A percentile compares a stretch with the other conserved stretches of the same genome.
These are phyloP conservation scores for Stomorhina lunata DNA, from an alignment of 2,888 invertebrate species.

Conservation along the genomic window DNA sequence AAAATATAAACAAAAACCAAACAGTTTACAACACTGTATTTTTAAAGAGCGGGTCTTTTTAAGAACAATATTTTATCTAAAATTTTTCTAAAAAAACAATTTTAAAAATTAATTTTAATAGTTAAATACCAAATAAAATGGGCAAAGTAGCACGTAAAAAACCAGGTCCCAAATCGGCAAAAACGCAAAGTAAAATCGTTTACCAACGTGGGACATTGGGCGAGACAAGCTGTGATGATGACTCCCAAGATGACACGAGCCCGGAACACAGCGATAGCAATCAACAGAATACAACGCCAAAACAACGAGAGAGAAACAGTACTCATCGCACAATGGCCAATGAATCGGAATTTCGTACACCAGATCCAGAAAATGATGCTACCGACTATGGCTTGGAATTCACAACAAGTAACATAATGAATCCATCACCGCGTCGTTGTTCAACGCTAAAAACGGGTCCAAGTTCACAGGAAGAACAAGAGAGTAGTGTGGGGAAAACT, in stretches of 20 bases:
- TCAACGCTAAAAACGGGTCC: slow-evolving; percentile 65
- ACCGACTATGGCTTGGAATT: slow-evolving; percentile 67
- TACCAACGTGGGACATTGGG: slow-evolving; percentile 7
- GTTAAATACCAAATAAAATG: background rate
- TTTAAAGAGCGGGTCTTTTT: background rate
- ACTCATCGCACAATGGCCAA: background rate
- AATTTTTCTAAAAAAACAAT: background rate
- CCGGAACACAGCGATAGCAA: background rate
- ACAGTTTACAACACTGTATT: slow-evolving; percentile 18
- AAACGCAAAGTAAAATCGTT: slow-evolving; percentile 28
- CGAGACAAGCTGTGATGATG: background rate
- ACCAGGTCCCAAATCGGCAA: slow-evolving; percentile 18
- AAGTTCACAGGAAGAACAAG: slow-evolving; percentile 3
- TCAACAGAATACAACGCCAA: background rate
- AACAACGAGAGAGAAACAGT: background rate
- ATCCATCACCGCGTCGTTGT: slow-evolving; percentile 38
- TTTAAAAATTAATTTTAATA: background rate
- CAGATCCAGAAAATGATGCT: slow-evolving; percentile 45
- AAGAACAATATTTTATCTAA: background rate
- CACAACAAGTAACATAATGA: slow-evolving; percentile 44
- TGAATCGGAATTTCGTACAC: slow-evolving; percentile 44
- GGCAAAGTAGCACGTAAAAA: background rate
- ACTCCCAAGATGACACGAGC: background rate
- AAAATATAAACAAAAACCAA: background rate
- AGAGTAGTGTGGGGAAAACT: background rate